Base-by-base conservation (phyloP, 1,140 invertebrate genomes). In the Drosophila ercepeae region DNA sequence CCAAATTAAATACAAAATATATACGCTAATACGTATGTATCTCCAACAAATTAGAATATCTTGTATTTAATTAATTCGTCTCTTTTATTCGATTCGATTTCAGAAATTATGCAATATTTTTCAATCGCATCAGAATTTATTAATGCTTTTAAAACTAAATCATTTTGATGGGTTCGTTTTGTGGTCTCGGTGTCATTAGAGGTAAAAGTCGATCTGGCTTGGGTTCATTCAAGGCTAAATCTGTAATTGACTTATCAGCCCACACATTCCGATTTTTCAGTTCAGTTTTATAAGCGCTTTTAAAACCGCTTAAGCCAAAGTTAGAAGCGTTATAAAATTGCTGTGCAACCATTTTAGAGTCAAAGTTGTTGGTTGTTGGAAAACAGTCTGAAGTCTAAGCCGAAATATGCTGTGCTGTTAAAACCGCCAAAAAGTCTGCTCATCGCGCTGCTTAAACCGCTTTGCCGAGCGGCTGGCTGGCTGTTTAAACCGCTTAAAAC, bases 201-300 rank as follows among this genome's bases (percentile, higher is more conserved):
- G 18, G 63, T 34, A 67, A 67, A 53, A 67, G 63, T 44, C 9
- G 14, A 27, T 4, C 48, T 60, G 21, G 29, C 60, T 1, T 5
- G 7, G 11, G 27, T 25, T 16, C 23, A 9, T 18, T 67, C 64
- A 68, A 68, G 64, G 64, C 42, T 53, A 53, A 45, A 21, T 14
- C 21, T 68, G 61, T 67, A 68, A 68, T 67, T 67, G 60, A 67
- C 63, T 67, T 67, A 67, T 68, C 64, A 68, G 19, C 64, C 64
- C 64, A 68, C 64, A 34, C 63, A 27, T 21, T 65, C 63, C 7
- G 9, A 18, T 34, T 53, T 65, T 50, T 44, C 14, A 13, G 21
- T 44, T 21, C 21, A 2, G 21, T 21, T 21, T 52, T 61, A 44
- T 23, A 44, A 16, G 8, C 18, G 49, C 23, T 44, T 11, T 8